Percentiles rank a stretch among this genome's conserved stretches.
phyloP scores from a whole-genome alignment of 2,113 vertebrate genomes.

The Nothoprocta perdicaria region DNA sequence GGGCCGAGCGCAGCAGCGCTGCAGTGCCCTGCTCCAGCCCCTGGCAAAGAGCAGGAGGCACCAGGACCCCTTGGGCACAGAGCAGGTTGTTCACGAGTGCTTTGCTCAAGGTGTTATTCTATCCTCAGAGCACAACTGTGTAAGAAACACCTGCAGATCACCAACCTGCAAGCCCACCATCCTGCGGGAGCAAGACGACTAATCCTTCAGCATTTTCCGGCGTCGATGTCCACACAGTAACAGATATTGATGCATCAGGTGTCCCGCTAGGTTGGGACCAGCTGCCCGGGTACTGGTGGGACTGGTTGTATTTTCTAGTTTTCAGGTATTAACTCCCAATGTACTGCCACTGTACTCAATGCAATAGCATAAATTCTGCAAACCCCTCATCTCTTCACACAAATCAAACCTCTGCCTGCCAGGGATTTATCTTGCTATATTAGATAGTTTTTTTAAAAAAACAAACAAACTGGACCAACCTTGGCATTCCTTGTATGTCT shows the following conservation, averaged over 20 bases:
- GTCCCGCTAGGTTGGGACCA: neutral
- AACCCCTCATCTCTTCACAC: neutral
- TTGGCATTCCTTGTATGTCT: constrained; percentile 6
- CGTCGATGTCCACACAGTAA: neutral
- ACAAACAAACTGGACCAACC: constrained; percentile 42
- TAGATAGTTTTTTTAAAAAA: neutral
- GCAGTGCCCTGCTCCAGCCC: neutral
- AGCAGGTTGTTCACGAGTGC: neutral
- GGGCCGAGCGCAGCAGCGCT: accelerated
- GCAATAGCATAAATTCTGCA: neutral
- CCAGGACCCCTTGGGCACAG: neutral
- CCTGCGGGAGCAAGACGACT: neutral
- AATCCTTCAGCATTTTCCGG: neutral
- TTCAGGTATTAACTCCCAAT: neutral
- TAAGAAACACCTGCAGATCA: neutral
- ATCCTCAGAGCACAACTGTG: neutral
- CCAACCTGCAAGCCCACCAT: neutral
- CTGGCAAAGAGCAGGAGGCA: neutral
- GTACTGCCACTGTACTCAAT: neutral
- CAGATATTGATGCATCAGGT: constrained; percentile 49
- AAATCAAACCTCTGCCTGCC: constrained; percentile 1
- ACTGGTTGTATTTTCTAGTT: neutral
- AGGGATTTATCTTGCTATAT: constrained; percentile 6
- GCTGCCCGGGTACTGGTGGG: neutral
- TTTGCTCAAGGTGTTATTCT: neutral